A percentile compares a stretch with the other conserved stretches of the same genome.
Evolutionary conservation across 2,888 invertebrate genomes (phyloP).

Genomic region (Sympetrum striolatum): DNA sequence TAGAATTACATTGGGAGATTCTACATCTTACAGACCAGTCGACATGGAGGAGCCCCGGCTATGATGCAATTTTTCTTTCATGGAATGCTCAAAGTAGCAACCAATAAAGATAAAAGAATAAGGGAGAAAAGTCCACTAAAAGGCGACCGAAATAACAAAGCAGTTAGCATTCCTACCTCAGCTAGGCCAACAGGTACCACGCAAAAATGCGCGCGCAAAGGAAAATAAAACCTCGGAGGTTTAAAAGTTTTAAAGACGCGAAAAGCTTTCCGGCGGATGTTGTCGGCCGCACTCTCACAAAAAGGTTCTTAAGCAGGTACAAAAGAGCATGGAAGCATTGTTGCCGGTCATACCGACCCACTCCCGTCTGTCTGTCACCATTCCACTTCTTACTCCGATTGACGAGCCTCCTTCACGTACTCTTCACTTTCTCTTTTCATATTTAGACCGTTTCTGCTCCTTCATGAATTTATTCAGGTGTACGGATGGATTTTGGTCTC

Average conservation of each 20-base stretch:
- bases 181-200: no score
- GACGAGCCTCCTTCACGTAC: neutral
- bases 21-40: no score
- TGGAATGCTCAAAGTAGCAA: no score
- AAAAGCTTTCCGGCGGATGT: neutral
- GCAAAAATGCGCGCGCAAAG: no score
- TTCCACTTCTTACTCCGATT: neutral
- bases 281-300: neutral
- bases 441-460: neutral
- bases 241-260: neutral
- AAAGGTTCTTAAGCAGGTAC: neutral
- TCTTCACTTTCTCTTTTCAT: neutral
- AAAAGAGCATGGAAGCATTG: neutral
- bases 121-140: no score
- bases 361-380: neutral
- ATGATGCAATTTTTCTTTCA: no score
- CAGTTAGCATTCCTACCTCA: no score
- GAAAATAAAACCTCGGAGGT: no score
- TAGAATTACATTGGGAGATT: no score
- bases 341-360: neutral
- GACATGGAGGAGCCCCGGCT: no score
- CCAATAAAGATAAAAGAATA: no score
- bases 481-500: neutral
- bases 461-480: neutral
- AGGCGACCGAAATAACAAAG: no score